Conservation (phyloP, 2,888 invertebrate genomes). For the Mermis nigrescens region DNA sequence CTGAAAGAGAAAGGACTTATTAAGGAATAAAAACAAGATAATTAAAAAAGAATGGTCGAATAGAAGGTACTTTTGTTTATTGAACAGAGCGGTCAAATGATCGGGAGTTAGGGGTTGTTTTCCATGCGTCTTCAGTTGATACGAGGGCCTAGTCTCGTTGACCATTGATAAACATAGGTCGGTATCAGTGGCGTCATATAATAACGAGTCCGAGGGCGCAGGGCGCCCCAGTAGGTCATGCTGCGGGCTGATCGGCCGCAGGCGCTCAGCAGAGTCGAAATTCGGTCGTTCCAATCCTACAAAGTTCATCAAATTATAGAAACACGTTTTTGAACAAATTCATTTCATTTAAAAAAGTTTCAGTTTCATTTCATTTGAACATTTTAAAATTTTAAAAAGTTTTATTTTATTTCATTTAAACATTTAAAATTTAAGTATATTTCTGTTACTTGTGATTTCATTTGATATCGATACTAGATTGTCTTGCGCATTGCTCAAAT, state of each 20-base stretch:
- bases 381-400: no score
- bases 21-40: no score
- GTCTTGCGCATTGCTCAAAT: no score
- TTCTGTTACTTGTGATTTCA: no score
- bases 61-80: no score
- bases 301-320: background rate
- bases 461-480: no score
- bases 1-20: no score
- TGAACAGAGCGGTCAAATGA: constrained; percentile 9
- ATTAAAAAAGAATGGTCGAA: no score
- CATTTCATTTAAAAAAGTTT: no score
- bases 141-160: constrained; percentile 16
- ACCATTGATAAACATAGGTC: constrained; percentile 23
- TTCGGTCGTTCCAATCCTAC: constrained; percentile 4
- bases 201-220: constrained; percentile 8
- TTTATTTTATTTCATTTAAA: no score
- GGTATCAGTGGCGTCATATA: constrained; percentile 10
- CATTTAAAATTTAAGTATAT: no score
- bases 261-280: background rate
- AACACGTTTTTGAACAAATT: background rate
- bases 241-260: background rate
- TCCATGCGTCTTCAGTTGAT: constrained; percentile 6
- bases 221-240: background rate
- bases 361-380: no score
- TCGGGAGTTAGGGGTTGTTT: constrained; percentile 7